These are phyloP conservation scores for Lordiphosa stackelbergi DNA, from an alignment of 1,140 invertebrate genomes.

Conservation along the genomic window DNA sequence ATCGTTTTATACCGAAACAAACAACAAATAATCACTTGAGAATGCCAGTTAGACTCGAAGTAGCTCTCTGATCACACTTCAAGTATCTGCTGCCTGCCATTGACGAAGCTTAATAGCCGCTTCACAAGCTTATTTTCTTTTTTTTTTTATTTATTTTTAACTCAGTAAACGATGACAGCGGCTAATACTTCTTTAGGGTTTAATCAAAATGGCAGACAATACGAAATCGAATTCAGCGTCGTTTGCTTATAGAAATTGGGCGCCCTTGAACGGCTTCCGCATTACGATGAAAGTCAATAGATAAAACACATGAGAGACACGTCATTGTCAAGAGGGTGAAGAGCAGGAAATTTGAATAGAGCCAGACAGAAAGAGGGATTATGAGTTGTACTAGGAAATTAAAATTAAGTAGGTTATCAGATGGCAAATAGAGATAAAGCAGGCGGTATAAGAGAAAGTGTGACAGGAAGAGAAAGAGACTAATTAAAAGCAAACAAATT, in stretches of 20 bases:
- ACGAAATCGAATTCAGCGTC: constrained; percentile 3
- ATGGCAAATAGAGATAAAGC: too few species aligned
- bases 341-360: background rate
- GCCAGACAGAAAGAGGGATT: background rate
- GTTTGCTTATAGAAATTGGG: constrained; percentile 26
- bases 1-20: constrained; percentile 33
- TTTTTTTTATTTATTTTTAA: constrained; percentile 20
- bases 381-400: background rate
- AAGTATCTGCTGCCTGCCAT: constrained; percentile 30
- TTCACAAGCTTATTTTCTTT: constrained; percentile 39
- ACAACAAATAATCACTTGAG: constrained; percentile 46
- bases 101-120: constrained; percentile 43
- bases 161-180: background rate
- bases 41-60: constrained; percentile 35
- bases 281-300: constrained; percentile 35
- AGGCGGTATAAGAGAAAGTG: too few species aligned
- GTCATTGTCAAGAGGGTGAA: background rate
- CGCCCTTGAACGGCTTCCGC: constrained; percentile 30
- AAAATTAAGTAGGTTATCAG: too few species aligned
- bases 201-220: background rate
- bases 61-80: constrained; percentile 27
- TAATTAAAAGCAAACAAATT: too few species aligned
- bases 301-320: constrained; percentile 5
- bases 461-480: too few species aligned
- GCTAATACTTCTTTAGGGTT: constrained; percentile 6